Evolutionary conservation across 2,888 invertebrate genomes (phyloP), one percentile per base, ranked within the genome.

Genomic region (Psylliodes chrysocephalus): DNA sequence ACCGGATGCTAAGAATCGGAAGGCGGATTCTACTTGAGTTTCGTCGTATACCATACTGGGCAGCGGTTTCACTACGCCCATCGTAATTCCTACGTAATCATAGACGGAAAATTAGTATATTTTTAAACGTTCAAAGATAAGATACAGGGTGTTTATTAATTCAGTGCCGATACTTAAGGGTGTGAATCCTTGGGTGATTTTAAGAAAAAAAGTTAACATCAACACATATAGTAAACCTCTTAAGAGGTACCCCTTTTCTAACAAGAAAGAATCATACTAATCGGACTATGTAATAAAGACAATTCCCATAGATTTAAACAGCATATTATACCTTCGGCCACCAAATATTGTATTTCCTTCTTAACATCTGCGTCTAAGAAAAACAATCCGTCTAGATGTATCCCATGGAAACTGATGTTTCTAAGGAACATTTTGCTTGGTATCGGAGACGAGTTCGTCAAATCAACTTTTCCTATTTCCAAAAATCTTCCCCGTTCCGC

Each of bases 391-490:
- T 94, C 93, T 56, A 94, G 82, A 69, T 92, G 84, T 33, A 94
- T 86, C n/a, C 92, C 91, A 77, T 92, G 90, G 82, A 94, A 91
- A 67, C 89, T 88, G 22, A 90, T 84, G 75, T 92, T 91, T 66
- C 88, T 89, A 53, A 91, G 81, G 78, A 94, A 91, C 4, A 87
- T 79, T 17, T 89, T 85, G 87, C 93, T 86, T 0, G 86, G 62
- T 14, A 75, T 69, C 2, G 87, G 80, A 67, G 81, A 89, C 75
- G 94, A 89, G 54, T 84, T 85, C 0, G 88, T 85, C 72, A 94
- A 82, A 81, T 95, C 94, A 74, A 89, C 91, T 82, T 94, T 94
- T 49, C 94, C 94, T 63, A 95, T 93, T 83, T 95, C 94, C 55
- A 94, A 80, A 81, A 95, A 95, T 63, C 90, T 85, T 4, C 94